These are phyloP conservation scores for Miichthys miiuy DNA, from an alignment of 2,797 vertebrate species.

Conservation along the genomic window DNA sequence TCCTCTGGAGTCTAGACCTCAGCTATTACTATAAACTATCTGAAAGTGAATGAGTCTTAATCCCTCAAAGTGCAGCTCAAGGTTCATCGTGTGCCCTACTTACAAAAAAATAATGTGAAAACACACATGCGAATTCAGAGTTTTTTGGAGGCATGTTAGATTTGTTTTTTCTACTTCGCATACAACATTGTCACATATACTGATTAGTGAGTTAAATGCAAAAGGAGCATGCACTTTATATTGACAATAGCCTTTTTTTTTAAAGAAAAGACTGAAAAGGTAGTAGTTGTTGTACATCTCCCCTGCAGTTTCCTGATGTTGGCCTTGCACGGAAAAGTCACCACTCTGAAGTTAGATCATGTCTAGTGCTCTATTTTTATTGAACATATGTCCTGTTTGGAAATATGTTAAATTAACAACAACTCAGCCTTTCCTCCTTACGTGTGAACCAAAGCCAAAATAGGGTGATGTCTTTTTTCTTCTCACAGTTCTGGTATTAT, in stretches of 20 bases:
- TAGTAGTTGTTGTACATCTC: neutral
- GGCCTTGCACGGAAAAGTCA: neutral
- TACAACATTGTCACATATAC: neutral
- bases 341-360: neutral
- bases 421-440: neutral
- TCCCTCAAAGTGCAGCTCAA: constrained; percentile 45
- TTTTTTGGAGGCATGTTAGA: neutral
- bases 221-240: neutral
- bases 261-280: neutral
- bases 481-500: neutral
- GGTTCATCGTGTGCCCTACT: constrained; percentile 17
- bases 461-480: neutral
- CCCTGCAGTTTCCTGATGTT: no score
- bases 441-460: neutral
- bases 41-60: constrained; percentile 61
- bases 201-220: neutral
- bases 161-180: neutral
- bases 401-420: neutral
- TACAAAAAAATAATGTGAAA: constrained; percentile 20
- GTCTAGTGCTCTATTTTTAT: neutral
- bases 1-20: constrained; percentile 66
- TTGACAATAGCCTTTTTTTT: neutral
- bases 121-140: neutral
- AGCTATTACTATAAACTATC: constrained; percentile 65
- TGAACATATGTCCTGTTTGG: neutral